Evolutionary conservation across 2,797 vertebrate genomes (phyloP).

Genomic region (Miichthys miiuy): DNA sequence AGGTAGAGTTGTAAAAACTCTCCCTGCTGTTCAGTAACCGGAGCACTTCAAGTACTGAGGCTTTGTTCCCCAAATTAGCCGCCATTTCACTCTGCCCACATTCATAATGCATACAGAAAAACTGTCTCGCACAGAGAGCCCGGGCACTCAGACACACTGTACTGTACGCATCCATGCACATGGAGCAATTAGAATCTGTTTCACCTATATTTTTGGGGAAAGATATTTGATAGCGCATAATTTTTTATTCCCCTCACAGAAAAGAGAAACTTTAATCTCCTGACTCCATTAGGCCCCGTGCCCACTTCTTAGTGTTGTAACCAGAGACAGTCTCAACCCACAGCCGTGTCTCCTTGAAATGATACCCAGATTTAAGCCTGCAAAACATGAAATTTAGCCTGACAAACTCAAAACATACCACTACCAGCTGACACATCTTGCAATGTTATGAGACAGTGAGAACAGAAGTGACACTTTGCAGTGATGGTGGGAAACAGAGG

Average conservation of each 20-base stretch:
- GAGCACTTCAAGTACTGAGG: constrained; percentile 41
- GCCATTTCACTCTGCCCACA: constrained; percentile 39
- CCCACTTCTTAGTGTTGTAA: constrained; percentile 54
- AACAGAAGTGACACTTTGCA: constrained; percentile 30
- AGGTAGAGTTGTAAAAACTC: constrained; percentile 36
- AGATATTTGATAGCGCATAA: constrained; percentile 44
- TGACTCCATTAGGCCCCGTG: constrained; percentile 62
- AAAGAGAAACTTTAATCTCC: constrained; percentile 59
- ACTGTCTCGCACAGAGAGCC: constrained; percentile 1
- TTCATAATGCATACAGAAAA: constrained; percentile 36
- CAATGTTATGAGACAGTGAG: constrained; percentile 27
- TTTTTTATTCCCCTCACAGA: constrained; percentile 43
- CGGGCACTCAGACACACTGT: background rate
- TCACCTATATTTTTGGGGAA: constrained; percentile 36
- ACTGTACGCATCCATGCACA: background rate
- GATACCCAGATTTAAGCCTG: constrained; percentile 50
- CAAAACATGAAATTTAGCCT: constrained; percentile 57
- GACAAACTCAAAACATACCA: constrained; percentile 48
- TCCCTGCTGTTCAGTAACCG: constrained; percentile 42
- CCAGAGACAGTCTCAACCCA: constrained; percentile 50
- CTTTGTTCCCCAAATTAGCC: constrained; percentile 54
- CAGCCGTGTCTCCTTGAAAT: constrained; percentile 54
- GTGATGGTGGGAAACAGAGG: constrained; percentile 21
- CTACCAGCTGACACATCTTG: constrained; percentile 51
- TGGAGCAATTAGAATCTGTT: constrained; percentile 54